Percentiles rank a stretch among this genome's conserved stretches.
phyloP scores from a whole-genome alignment of 2,888 invertebrate species.

The Dryobota labecula region DNA sequence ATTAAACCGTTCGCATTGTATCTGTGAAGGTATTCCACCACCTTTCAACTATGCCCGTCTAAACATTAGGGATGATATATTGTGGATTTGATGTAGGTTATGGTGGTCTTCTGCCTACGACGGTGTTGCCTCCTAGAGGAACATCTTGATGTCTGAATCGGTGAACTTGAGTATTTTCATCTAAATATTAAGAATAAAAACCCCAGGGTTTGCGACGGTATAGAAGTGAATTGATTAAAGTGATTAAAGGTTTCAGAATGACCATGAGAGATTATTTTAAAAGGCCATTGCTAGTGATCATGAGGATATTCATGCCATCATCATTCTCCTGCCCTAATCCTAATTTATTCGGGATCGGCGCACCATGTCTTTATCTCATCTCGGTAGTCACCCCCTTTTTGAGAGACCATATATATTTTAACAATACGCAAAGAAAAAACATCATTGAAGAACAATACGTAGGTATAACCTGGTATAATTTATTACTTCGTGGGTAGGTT shows the following conservation, averaged over 20 bases:
- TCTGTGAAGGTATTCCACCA: slow-evolving; percentile 84
- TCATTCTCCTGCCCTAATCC: no score
- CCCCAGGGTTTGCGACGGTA: neutral
- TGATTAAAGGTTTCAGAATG: neutral
- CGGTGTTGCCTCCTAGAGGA: slow-evolving; percentile 15
- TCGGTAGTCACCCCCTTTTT: no score
- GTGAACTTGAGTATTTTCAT: neutral
- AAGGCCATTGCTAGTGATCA: no score
- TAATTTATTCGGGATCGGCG: no score
- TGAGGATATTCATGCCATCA: no score
- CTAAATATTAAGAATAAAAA: neutral
- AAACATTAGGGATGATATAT: slow-evolving; percentile 65
- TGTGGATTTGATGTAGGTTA: neutral
- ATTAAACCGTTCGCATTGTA: slow-evolving; percentile 83
- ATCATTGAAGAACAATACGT: no score
- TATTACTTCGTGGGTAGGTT: no score
- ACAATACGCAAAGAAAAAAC: neutral
- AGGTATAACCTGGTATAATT: no score
- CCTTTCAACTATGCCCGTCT: slow-evolving; percentile 78
- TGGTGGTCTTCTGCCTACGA: slow-evolving; percentile 39
- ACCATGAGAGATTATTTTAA: neutral
- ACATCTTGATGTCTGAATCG: neutral
- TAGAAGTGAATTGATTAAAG: no score
- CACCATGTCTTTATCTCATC: no score
- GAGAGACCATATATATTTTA: neutral